Evolutionary conservation across 2,113 vertebrate species (phyloP).

Genomic region (Sclerurus mexicanus): DNA sequence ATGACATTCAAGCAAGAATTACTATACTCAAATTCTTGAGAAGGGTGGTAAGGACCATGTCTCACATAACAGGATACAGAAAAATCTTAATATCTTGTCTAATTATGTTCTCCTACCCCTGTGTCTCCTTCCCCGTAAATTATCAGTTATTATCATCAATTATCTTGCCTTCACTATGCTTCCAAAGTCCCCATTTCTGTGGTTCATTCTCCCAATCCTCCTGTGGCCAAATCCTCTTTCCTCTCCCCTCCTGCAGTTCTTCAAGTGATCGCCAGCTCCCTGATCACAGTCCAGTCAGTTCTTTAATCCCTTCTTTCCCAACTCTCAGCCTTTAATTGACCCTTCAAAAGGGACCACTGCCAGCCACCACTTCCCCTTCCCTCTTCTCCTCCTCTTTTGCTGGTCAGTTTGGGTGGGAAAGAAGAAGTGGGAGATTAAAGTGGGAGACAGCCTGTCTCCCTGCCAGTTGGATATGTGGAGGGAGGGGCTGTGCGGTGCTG

Average conservation of each 20-base stretch:
- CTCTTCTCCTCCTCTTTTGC: background rate
- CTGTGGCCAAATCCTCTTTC: background rate
- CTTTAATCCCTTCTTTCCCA: background rate
- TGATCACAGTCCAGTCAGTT: background rate
- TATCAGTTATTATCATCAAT: background rate
- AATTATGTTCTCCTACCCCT: background rate
- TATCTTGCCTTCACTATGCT: background rate
- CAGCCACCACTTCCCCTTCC: background rate
- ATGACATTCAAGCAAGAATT: background rate
- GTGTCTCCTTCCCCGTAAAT: background rate
- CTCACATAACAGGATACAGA: background rate
- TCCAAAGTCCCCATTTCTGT: background rate
- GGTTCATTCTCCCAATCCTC: background rate
- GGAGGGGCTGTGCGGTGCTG: accelerated
- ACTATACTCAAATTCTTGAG: background rate
- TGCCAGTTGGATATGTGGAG: background rate
- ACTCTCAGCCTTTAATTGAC: background rate
- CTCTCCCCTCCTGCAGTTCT: background rate
- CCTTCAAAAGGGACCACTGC: background rate
- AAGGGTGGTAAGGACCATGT: accelerated
- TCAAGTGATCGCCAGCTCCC: background rate
- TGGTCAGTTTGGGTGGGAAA: background rate
- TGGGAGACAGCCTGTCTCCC: background rate
- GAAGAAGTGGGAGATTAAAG: background rate
- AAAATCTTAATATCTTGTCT: background rate